Conservation (phyloP, 2,797 vertebrate genomes). For the Myotis vivesi region DNA sequence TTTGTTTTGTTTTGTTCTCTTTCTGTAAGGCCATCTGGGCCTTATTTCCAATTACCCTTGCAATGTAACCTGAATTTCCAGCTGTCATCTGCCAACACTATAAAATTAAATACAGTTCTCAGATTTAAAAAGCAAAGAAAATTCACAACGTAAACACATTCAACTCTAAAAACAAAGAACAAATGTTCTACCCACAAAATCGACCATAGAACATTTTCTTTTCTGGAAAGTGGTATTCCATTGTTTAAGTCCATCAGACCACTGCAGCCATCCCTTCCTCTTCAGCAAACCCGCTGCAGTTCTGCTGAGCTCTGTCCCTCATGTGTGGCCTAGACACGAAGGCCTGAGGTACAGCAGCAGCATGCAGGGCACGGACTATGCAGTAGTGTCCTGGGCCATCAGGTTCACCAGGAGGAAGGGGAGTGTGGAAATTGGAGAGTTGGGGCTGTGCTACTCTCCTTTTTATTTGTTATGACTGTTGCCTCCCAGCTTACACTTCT, state of each 20-base stretch:
- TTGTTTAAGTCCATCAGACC: neutral
- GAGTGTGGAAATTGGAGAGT: neutral
- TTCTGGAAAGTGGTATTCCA: neutral
- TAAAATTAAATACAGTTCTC: conserved; percentile 41
- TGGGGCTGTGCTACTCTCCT: neutral
- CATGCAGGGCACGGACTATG: accelerated
- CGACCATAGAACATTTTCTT: neutral
- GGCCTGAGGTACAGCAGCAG: neutral
- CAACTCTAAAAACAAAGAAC: conserved; percentile 2
- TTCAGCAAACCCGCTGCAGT: neutral
- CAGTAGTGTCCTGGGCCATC: neutral
- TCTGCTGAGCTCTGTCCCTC: neutral
- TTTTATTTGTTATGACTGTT: neutral
- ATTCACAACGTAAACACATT: neutral
- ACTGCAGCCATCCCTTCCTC: neutral
- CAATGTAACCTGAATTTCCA: neutral
- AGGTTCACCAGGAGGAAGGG: neutral
- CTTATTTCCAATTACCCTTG: conserved; percentile 27
- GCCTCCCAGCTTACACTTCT: neutral
- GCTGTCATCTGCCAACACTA: neutral
- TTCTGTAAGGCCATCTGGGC: neutral
- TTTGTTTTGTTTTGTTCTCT: neutral
- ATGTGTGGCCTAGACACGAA: neutral
- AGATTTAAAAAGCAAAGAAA: conserved; percentile 9
- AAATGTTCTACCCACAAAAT: neutral